Evolutionary conservation across 2,888 invertebrate species (phyloP), one percentile per base, ranked within the genome.

Genomic region (Disparrhopalites patrizii): DNA sequence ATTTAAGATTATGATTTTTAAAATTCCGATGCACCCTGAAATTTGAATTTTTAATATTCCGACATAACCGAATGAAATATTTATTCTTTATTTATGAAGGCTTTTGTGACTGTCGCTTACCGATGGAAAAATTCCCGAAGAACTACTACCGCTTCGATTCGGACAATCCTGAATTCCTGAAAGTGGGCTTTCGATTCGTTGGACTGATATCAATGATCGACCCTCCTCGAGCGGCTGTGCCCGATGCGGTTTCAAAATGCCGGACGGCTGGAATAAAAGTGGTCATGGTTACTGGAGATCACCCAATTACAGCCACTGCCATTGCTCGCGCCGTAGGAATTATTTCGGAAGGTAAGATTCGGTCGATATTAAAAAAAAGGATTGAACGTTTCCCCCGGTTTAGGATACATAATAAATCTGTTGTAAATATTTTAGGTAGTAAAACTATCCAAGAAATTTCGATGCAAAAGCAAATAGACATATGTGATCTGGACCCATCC

Each of bases 51-150:
- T n/a, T n/a, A n/a, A n/a, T n/a, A n/a, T n/a, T n/a, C n/a, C n/a
- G n/a, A n/a, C n/a, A n/a, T n/a, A n/a, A n/a, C n/a, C 18, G 10
- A 30, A 23, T 8, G 51, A 36, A 7, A 43, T 40, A 10, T 36
- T 36, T 36, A 36, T 36, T 36, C 7, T 36, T 50, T 30, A 23
- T 67, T 2, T 78, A 76, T 50, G 64, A 77, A 57, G 90, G 90
- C 25, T 93, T 99, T 85, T 98, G 98, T 81, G 98, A 99, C 81
- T 87, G 87, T 62, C 85, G 88, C 79, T 84, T 99, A 77, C 94
- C 96, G 65, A 86, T 89, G 52, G 93, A 79, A 38, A 76, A 79
- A 66, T 84, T 78, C 75, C 85, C 85, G 1, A 76, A 79, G 8
- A 84, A 83, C 20, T 86, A 79, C 76, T 61, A 61, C 50, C 75